These are phyloP conservation scores for Nyctalus aviator DNA, from an alignment of 2,797 vertebrate genomes.

Conservation along the genomic window DNA sequence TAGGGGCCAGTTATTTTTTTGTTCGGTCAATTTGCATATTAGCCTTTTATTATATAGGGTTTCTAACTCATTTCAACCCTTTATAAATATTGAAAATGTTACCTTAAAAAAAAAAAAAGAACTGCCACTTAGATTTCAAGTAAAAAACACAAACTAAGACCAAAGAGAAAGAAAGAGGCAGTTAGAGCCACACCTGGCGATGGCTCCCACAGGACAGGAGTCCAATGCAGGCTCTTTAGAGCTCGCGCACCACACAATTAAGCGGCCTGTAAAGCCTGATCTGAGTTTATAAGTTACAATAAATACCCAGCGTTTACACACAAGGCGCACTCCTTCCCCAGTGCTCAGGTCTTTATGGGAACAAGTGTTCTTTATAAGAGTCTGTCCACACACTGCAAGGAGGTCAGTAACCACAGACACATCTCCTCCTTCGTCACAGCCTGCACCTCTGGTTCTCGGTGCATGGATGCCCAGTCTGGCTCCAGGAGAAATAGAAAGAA, in stretches of 20 bases:
- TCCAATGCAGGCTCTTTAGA: constrained; percentile 1
- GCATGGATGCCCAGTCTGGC: not conserved
- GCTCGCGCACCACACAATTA: constrained; percentile 16
- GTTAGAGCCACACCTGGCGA: not conserved
- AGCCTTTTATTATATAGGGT: too few species aligned
- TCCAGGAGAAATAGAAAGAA: not conserved
- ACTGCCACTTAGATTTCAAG: not conserved
- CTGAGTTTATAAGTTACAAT: not conserved
- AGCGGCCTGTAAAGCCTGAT: not conserved
- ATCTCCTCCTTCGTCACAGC: not conserved
- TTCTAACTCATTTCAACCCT: not conserved
- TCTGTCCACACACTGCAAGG: not conserved
- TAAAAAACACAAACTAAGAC: not conserved
- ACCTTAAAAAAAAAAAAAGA: not conserved
- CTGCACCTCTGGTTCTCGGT: too few species aligned
- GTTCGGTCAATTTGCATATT: too few species aligned
- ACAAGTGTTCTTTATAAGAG: not conserved
- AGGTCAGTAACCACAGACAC: not conserved
- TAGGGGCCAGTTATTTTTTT: too few species aligned
- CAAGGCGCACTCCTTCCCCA: not conserved
- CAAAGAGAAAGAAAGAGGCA: not conserved
- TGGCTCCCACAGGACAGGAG: not conserved
- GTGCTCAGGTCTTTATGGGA: not conserved
- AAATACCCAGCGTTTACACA: constrained; percentile 15
- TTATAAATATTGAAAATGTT: not conserved